A percentile compares a stretch with the other conserved stretches of the same genome.
phyloP scores from a whole-genome alignment of 2,888 invertebrate species.

The Tetanocera ferruginea region DNA sequence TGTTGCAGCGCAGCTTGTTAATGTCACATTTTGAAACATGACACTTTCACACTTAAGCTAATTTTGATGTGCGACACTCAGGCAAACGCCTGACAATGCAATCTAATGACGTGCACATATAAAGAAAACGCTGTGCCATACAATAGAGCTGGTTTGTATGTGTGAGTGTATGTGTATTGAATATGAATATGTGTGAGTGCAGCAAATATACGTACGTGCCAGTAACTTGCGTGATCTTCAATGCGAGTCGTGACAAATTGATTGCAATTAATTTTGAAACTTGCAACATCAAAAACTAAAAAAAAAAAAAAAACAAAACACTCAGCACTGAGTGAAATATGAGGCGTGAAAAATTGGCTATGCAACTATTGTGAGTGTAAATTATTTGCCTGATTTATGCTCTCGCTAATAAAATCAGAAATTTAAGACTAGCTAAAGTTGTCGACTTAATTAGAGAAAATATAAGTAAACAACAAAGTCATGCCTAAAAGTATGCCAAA shows the following conservation, averaged over 20 bases:
- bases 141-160: not conserved
- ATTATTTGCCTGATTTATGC: too few relatives aligned
- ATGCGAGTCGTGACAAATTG: slow-evolving; percentile 30
- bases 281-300: not conserved
- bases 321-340: not conserved
- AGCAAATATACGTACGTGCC: slow-evolving; percentile 3
- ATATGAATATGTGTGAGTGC: not conserved
- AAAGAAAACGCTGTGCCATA: not conserved
- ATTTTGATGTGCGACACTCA: slow-evolving; percentile 47
- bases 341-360: not conserved
- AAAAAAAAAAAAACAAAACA: not conserved
- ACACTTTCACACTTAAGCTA: slow-evolving; percentile 66
- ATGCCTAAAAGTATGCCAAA: not conserved
- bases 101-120: not conserved
- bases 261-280: slow-evolving; percentile 26
- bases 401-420: too few relatives aligned
- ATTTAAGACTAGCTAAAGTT: too few relatives aligned
- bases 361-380: too few relatives aligned
- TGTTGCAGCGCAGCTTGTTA: slow-evolving; percentile 47
- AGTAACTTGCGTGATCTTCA: not conserved
- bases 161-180: not conserved
- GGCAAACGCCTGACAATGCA: not conserved
- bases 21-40: slow-evolving; percentile 65
- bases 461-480: not conserved
- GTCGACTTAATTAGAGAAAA: too few relatives aligned